A percentile compares a stretch with the other conserved stretches of the same genome.
phyloP scores from a whole-genome alignment of 53 echinoderm and acorn worm species.

The Holothuria leucospilota region DNA sequence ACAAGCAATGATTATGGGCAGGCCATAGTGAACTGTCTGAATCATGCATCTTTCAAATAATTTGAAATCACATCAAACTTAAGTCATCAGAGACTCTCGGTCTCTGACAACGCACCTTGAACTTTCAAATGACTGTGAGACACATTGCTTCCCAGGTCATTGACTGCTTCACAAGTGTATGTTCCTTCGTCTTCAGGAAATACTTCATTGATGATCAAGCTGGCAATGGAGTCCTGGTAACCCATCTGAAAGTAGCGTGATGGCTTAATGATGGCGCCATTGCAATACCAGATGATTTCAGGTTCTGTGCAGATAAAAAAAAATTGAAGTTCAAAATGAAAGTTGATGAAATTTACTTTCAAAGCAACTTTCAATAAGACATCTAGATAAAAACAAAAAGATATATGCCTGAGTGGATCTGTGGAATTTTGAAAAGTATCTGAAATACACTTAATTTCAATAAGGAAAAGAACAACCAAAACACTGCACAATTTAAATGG shows the following conservation, averaged over 20 bases:
- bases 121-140: constrained; percentile 79
- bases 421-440: too few relatives aligned
- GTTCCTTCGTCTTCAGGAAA: constrained; percentile 92
- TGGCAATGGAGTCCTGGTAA: constrained; percentile 79
- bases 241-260: constrained; percentile 98
- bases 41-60: constrained; percentile 6
- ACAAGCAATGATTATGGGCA: too few relatives aligned
- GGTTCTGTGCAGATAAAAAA: constrained; percentile 62
- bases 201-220: constrained; percentile 92
- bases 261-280: constrained; percentile 93
- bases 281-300: constrained; percentile 86
- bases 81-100: constrained; percentile 53
- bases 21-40: background rate
- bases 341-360: background rate
- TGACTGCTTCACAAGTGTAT: constrained; percentile 89
- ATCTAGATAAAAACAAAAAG: background rate
- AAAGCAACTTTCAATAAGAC: background rate
- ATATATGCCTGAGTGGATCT: too few relatives aligned
- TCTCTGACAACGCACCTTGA: constrained; percentile 89
- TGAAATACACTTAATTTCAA: too few relatives aligned
- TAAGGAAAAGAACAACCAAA: too few relatives aligned
- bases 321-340: background rate
- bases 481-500: too few relatives aligned
- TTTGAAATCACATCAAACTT: background rate
- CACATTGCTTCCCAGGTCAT: constrained; percentile 63